Conservation (phyloP, 2,797 vertebrate species). For the Oryzias dopingdopingensis region DNA sequence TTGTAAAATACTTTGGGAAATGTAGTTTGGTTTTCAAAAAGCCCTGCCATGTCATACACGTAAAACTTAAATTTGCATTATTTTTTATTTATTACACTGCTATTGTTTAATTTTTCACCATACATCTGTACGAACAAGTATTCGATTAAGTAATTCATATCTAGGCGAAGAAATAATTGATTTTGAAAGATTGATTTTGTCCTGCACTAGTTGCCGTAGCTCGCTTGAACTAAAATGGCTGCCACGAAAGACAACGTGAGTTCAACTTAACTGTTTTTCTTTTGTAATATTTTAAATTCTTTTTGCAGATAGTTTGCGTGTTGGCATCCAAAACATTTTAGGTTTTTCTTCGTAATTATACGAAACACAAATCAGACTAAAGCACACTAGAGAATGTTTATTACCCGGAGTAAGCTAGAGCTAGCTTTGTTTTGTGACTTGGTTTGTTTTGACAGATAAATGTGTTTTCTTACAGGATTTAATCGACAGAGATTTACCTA, state of each 20-base stretch:
- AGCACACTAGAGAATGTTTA: background rate
- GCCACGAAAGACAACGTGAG: constrained; percentile 73
- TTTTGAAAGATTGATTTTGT: background rate
- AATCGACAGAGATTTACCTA: constrained; percentile 70
- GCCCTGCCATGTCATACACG: too few species aligned
- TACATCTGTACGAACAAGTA: too few species aligned
- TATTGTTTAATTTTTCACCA: too few species aligned
- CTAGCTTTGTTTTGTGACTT: background rate
- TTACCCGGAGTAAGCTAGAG: background rate
- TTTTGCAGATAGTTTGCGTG: background rate
- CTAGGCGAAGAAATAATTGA: too few species aligned
- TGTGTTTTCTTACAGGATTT: constrained; percentile 57
- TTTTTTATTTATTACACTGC: too few species aligned
- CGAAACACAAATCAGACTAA: too few species aligned
- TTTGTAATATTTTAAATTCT: background rate
- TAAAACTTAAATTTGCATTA: too few species aligned
- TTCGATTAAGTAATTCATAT: too few species aligned
- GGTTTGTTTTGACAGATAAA: background rate
- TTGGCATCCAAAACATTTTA: background rate
- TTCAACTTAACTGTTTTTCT: background rate
- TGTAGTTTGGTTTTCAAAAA: too few species aligned
- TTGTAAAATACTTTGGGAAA: too few species aligned
- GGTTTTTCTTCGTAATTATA: background rate
- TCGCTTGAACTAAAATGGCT: constrained; percentile 71
- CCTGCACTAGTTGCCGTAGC: constrained; percentile 52